Base-by-base conservation (phyloP, 2,113 vertebrate species). In the Parus major region DNA sequence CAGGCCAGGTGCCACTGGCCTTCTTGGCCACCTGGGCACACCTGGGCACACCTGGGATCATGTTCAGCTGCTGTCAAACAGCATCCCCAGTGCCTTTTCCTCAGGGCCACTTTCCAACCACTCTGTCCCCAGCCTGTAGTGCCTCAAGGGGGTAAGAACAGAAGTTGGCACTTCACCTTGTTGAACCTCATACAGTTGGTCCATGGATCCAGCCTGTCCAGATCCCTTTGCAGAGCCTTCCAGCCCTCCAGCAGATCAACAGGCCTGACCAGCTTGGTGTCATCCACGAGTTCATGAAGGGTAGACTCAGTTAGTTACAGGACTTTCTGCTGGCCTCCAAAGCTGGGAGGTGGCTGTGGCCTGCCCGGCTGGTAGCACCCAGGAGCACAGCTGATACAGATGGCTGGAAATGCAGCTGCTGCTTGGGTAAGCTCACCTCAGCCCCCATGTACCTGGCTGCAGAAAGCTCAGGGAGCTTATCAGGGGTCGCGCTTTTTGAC, bases 401-500 rank as follows among this genome's bases (percentile, higher is more conserved):
- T n/a, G 52, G 68, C 60, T 81, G 68, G 46, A 82, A 46, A 13
- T 81, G 53, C 13, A 39, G 61, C 60, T 24, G 28, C 69, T 60
- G 23, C 61, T 39, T 15, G 11, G 20, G 5, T 31, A 23, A 85
- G 17, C 33, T 72, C 44, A n/a, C 25, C 44, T 79, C 66, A 59
- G 44, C 12, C 53, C 33, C 19, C 5, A 16, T 14, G 69, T 12
- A 52, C 27, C 36, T 36, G 52, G 31, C 44, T 23, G 15, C 27
- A 13, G 28, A 72, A 59, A 39, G 52, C 33, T 64, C 6, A 22
- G 36, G 7, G 15, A 15, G 10, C 42, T 52, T 33, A 6, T 10
- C 17, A 15, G 59, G 1, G 11, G 7, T n/a, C 1, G 0, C 13
- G 68, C 29, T n/a, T 68, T 53, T 75, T 61, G 5, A 47, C 39